Base-by-base conservation (phyloP, 2,797 vertebrate genomes). In the Spatula clypeata region DNA sequence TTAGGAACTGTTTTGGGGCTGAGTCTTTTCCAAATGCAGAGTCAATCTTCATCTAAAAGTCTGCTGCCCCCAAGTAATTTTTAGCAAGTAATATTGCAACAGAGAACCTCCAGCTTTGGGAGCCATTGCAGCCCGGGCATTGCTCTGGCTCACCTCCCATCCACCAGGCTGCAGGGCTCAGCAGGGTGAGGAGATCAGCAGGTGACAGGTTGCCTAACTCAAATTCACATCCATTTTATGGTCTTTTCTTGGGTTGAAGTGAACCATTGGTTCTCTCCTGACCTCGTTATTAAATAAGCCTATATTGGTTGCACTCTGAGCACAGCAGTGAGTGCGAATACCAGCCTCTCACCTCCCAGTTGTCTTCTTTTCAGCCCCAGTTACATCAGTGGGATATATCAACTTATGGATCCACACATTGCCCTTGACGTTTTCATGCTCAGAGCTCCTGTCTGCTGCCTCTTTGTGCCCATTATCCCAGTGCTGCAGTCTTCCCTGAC, bases 11-110 rank as follows among this genome's bases (percentile, higher is more conserved):
- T 69, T 96, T 67, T 93, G 80, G 81, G 93, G 96, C 93, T 93
- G 96, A 87, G 88, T 75, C 31, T 27, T 92, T 95, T 97, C 95
- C 95, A 94, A 97, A 93, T 90, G 75, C 73, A 76, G 92, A 94
- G 73, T 90, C 19, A 3, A 88, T 97, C 92, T 96, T 93, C 67
- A 84, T 96, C 96, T 90, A 83, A 90, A 97, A 93, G 82, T 96
- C 97, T 94, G 79, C 91, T 76, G 24, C 91, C 79, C 76, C 47
- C 2, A 83, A 96, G 90, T 94, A 66, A 72, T 90, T 95, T 94
- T 79, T 61, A 92, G 64, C 79, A 94, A 90, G 64, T 88, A 32
- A 76, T 73, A 61, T 69, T 90, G 80, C 61, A 94, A 26, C 79
- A 79, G 20, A 62, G 51, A 15, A 26, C 20, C 15, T 58, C 44